Base-by-base conservation (phyloP, 2,797 vertebrate species). In the Choloepus didactylus region DNA sequence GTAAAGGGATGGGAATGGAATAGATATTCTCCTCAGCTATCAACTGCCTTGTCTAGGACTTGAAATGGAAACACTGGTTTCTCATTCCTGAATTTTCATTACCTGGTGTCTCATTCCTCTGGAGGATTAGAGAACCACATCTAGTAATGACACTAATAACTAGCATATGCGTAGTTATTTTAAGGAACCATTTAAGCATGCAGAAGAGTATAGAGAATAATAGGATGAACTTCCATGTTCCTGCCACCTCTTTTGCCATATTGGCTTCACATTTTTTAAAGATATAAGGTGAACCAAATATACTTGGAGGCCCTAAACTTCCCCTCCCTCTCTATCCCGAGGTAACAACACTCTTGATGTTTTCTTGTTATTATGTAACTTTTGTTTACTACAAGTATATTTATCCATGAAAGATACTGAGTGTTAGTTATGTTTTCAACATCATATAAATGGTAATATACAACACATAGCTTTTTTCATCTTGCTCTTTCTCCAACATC, bases 251-350 rank as follows among this genome's bases (percentile, higher is more conserved):
- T 77, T 75, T n/a, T 91, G 46, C 18, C 72, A 54, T 44, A 44
- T 14, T 82, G 29, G 21, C 27, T 94, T 90, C 23, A 59, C 51
- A n/a, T 9, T 80, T 31, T 29, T 54, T 67, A 14, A 81, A 86
- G 62, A 91, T 87, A 87, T 73, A 87, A 85, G 41, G 62, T 29
- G 76, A 69, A 76, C 21, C 21, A 67, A 77, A 38, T 96, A 72
- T 25, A 69, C 9, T 51, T 4, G 3, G 89, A 80, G n/a, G 41
- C 21, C 70, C 9, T 86, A 82, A 59, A 76, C 64, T 14, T 60
- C 35, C 27, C 15, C 29, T 67, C 46, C 3, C 27, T 80, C 10
- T 60, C 76, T 54, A 66, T 64, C 35, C 44, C 49, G 49, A n/a
- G 46, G 21, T 72, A 51, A 70, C 44, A 9, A 31, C n/a, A 73